These are phyloP conservation scores for Crotalus tigris DNA, from an alignment of 2,113 vertebrate genomes.

Conservation along the genomic window DNA sequence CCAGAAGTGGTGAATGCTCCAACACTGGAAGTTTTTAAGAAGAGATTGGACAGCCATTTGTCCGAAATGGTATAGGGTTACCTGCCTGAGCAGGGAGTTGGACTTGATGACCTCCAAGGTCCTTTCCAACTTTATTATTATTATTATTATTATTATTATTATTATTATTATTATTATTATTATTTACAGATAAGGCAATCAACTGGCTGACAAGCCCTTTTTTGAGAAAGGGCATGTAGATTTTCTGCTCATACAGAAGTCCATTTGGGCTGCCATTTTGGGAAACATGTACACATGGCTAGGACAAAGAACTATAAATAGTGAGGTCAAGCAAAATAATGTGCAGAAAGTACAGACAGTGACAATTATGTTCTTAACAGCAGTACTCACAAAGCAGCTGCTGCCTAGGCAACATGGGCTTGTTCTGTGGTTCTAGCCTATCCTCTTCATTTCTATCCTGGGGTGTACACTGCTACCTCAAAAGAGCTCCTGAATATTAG, in stretches of 20 bases:
- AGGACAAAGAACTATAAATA: neutral
- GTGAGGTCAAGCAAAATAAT: neutral
- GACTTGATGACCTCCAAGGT: too few species aligned
- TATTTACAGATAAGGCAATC: neutral
- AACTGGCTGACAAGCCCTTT: neutral
- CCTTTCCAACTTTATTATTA: too few species aligned
- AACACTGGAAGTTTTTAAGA: too few species aligned
- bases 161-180: neutral
- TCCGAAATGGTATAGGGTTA: too few species aligned
- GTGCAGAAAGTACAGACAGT: neutral
- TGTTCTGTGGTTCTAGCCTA: neutral
- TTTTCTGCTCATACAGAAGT: neutral
- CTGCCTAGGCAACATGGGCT: neutral
- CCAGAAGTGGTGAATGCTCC: too few species aligned
- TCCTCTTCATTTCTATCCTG: too few species aligned
- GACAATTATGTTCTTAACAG: neutral
- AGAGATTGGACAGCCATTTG: too few species aligned
- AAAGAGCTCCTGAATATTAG: neutral
- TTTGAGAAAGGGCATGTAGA: neutral
- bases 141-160: neutral
- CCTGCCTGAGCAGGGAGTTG: too few species aligned
- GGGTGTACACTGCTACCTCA: neutral
- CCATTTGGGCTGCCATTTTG: too few species aligned
- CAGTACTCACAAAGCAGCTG: neutral
- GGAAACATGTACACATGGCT: neutral